Conservation (phyloP, 2,797 vertebrate species). For the Emys orbicularis region DNA sequence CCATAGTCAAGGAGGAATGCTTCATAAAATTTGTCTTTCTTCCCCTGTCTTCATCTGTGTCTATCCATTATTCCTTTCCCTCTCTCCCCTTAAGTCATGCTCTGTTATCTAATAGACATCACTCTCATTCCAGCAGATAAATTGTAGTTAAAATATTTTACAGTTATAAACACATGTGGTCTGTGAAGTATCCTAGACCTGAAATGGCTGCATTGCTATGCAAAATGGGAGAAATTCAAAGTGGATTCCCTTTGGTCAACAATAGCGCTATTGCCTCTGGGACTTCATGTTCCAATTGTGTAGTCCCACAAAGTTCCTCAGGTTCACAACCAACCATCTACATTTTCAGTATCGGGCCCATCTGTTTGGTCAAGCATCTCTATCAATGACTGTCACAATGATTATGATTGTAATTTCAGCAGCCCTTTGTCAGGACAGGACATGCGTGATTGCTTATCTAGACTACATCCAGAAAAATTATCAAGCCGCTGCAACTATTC, state of each 20-base stretch:
- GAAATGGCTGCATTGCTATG: neutral
- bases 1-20: neutral
- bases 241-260: neutral
- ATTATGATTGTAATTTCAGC: neutral
- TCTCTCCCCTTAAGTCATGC: accelerated
- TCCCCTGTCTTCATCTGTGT: neutral
- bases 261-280: neutral
- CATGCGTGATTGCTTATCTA: neutral
- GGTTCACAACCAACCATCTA: neutral
- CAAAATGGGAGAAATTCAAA: neutral
- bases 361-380: neutral
- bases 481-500: neutral
- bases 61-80: neutral
- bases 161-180: neutral
- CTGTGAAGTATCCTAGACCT: neutral
- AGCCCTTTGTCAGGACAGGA: neutral
- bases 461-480: neutral
- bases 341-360: neutral
- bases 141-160: neutral
- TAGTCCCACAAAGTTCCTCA: neutral
- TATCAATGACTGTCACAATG: neutral
- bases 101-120: neutral
- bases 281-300: neutral
- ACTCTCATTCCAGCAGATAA: neutral
- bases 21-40: neutral